These are phyloP conservation scores for Frankliniella intonsa DNA, from an alignment of 2,888 invertebrate genomes.

Conservation along the genomic window DNA sequence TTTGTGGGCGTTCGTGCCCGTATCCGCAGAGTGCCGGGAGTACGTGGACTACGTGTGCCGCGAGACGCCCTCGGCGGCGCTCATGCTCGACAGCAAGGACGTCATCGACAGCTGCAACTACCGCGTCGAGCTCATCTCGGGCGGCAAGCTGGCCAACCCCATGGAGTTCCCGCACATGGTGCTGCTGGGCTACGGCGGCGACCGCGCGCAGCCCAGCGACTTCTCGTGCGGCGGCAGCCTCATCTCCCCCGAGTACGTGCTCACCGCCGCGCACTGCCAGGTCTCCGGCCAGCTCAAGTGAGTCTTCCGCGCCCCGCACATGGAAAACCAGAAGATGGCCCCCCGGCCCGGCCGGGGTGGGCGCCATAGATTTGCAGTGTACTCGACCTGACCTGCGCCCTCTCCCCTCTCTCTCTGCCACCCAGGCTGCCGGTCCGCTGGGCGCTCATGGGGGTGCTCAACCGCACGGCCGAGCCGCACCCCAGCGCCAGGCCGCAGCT, in stretches of 20 bases:
- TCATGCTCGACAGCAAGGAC: neutral
- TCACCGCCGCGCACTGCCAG: conserved; percentile 34
- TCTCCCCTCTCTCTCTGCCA: neutral
- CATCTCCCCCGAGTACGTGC: conserved; percentile 33
- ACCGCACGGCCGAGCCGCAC: conserved; percentile 37
- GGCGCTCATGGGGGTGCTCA: conserved; percentile 33
- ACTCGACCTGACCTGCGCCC: too few species aligned
- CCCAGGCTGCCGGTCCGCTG: neutral
- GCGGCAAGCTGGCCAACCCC: neutral
- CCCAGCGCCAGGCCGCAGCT: conserved; percentile 51
- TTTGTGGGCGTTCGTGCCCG: too few species aligned
- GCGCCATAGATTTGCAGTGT: too few species aligned
- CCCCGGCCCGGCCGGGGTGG: too few species aligned
- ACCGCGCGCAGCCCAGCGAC: too few species aligned
- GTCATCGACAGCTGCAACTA: neutral
- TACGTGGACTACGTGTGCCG: neutral
- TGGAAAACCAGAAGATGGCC: too few species aligned
- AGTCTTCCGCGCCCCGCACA: neutral
- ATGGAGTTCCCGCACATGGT: conserved; percentile 24
- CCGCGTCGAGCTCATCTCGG: conserved; percentile 16
- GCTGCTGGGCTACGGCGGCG: neutral
- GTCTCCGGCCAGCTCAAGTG: neutral
- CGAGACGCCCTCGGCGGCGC: neutral
- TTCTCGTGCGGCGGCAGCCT: conserved; percentile 33
- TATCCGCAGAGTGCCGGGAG: neutral